Percentiles rank a stretch among this genome's conserved stretches.
These are phyloP conservation scores for Bos indicus DNA, from an alignment of 2,113 vertebrate species.

Conservation along the genomic window DNA sequence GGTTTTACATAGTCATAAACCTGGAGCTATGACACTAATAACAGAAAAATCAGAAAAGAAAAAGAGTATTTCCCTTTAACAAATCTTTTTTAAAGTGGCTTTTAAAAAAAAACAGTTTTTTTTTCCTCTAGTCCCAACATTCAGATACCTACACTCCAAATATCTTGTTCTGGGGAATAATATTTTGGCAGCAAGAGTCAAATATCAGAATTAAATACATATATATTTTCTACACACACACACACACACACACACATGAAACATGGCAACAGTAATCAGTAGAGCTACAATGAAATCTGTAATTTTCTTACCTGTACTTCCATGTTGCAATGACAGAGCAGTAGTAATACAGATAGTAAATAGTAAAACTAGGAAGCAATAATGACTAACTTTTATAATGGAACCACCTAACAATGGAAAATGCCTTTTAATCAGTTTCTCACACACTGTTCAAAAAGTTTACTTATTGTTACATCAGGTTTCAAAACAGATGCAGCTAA, in stretches of 20 bases:
- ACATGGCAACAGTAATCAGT: neutral
- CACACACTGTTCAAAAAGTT: neutral
- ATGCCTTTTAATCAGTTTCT: neutral
- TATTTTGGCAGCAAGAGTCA: neutral
- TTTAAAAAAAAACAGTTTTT: neutral
- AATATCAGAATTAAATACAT: neutral
- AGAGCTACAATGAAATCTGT: neutral
- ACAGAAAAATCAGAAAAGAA: neutral
- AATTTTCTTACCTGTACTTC: neutral
- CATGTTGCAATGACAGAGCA: neutral
- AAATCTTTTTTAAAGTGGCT: neutral
- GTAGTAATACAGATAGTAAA: neutral
- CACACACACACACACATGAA: neutral
- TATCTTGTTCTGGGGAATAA: neutral
- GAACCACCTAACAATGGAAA: neutral
- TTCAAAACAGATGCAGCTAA: conserved; percentile 14
- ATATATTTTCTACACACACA: neutral
- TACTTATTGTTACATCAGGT: neutral
- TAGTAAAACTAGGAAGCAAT: neutral
- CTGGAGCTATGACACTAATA: neutral
- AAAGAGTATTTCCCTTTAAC: neutral
- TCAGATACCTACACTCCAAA: neutral
- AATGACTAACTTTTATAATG: neutral
- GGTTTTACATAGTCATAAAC: neutral
- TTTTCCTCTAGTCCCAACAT: neutral